A percentile compares a stretch with the other conserved stretches of the same genome.
phyloP scores from a whole-genome alignment of 2,797 vertebrate species.

The Chloroceryle inda region DNA sequence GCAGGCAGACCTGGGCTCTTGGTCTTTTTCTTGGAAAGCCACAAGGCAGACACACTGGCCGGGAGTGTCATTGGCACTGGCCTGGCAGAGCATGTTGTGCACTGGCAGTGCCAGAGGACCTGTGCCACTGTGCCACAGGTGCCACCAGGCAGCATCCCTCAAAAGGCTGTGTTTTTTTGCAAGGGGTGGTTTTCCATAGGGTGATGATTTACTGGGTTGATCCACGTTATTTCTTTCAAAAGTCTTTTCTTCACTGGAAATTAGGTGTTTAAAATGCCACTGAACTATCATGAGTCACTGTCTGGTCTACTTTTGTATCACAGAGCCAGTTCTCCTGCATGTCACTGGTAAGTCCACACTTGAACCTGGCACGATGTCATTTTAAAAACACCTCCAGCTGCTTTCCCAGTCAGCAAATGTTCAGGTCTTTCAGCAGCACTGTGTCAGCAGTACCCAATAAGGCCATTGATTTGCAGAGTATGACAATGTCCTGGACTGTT shows the following conservation, averaged over 20 bases:
- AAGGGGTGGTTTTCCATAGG: neutral
- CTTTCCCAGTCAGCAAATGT: rapidly evolving
- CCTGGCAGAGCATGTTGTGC: neutral
- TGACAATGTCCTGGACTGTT: neutral
- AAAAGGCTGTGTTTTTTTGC: neutral
- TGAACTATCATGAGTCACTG: neutral
- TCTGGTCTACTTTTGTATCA: neutral
- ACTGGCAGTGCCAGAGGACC: rapidly evolving
- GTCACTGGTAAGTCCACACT: neutral
- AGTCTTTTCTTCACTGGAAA: neutral
- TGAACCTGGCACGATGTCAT: neutral
- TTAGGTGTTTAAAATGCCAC: neutral
- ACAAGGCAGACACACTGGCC: rapidly evolving
- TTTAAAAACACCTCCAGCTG: neutral
- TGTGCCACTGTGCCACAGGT: neutral
- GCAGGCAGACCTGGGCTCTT: neutral
- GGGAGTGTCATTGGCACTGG: neutral
- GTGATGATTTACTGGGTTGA: neutral
- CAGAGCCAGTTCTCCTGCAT: neutral
- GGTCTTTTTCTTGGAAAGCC: neutral
- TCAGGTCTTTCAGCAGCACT: neutral
- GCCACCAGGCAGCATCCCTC: neutral
- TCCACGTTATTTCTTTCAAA: neutral
- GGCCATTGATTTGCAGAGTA: neutral
- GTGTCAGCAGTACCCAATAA: neutral